Conservation (phyloP, 2,797 vertebrate genomes). For the Phrynocephalus forsythii region DNA sequence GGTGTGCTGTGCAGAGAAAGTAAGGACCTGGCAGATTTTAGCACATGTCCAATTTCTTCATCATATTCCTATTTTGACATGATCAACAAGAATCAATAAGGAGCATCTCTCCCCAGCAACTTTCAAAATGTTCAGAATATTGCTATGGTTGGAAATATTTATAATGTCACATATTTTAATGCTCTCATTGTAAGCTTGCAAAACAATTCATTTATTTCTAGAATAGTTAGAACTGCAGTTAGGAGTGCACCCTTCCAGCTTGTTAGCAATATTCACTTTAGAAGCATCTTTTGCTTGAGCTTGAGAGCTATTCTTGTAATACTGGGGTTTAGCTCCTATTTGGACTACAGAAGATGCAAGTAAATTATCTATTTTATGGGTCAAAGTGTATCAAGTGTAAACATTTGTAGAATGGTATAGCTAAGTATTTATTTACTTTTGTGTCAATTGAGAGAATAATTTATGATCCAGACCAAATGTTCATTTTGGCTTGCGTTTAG, state of each 20-base stretch:
- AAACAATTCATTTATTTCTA: background rate
- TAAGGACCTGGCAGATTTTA: too few species aligned
- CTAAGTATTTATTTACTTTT: slow-evolving; percentile 17
- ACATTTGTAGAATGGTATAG: slow-evolving; percentile 41
- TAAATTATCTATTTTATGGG: background rate
- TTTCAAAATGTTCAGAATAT: background rate
- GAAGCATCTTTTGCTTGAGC: background rate
- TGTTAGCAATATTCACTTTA: background rate
- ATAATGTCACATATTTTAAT: too few species aligned
- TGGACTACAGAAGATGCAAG: background rate
- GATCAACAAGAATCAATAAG: too few species aligned
- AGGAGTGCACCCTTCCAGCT: background rate
- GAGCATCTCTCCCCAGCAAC: background rate
- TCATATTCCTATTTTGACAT: too few species aligned
- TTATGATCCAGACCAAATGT: slow-evolving; percentile 48
- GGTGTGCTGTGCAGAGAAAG: too few species aligned
- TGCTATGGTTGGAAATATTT: background rate
- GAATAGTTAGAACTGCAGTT: background rate
- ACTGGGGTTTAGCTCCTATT: background rate
- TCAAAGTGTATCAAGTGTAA: background rate
- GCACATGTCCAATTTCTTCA: too few species aligned
- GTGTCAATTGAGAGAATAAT: slow-evolving; percentile 25
- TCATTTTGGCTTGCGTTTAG: slow-evolving; percentile 52
- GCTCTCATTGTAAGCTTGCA: too few species aligned
- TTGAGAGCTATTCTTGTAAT: background rate